A percentile compares a stretch with the other conserved stretches of the same genome.
Conservation (phyloP, 2,113 vertebrate species). For the Peromyscus maniculatus region DNA sequence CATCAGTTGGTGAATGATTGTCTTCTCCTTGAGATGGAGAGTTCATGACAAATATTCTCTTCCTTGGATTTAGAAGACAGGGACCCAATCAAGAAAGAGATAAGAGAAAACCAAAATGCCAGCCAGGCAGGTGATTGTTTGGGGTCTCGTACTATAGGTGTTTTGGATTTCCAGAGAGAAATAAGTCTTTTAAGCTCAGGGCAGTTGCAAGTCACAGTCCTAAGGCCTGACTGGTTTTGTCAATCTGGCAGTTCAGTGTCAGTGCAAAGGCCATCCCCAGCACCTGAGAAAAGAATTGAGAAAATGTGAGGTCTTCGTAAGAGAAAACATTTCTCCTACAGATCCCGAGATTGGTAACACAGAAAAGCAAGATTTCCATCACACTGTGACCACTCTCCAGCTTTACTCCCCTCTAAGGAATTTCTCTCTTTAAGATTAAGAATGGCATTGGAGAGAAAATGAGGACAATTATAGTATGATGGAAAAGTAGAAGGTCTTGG, state of each 20-base stretch:
- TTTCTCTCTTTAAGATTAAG: neutral
- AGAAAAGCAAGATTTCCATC: neutral
- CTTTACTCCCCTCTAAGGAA: neutral
- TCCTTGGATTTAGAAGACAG: slow-evolving; percentile 40
- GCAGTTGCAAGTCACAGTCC: slow-evolving; percentile 66
- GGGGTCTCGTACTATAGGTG: neutral
- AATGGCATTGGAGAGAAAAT: neutral
- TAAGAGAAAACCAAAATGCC: neutral
- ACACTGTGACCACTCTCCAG: neutral
- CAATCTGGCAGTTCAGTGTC: slow-evolving; percentile 85
- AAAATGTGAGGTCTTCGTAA: slow-evolving; percentile 55
- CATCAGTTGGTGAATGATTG: neutral
- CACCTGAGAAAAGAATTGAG: slow-evolving; percentile 77
- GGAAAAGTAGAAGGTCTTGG: neutral
- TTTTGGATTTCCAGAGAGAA: slow-evolving; percentile 58
- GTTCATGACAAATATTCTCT: neutral
- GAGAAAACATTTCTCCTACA: neutral
- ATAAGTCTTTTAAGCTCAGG: slow-evolving; percentile 32
- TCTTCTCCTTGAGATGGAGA: slow-evolving; percentile 19
- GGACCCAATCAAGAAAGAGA: neutral
- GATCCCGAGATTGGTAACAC: neutral
- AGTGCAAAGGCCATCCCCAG: slow-evolving; percentile 86
- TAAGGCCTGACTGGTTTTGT: slow-evolving; percentile 80
- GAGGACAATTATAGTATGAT: neutral
- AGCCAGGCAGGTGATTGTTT: neutral